Evolutionary conservation across 2,113 vertebrate species (phyloP).

Genomic region (Psilopogon haemacephalus): DNA sequence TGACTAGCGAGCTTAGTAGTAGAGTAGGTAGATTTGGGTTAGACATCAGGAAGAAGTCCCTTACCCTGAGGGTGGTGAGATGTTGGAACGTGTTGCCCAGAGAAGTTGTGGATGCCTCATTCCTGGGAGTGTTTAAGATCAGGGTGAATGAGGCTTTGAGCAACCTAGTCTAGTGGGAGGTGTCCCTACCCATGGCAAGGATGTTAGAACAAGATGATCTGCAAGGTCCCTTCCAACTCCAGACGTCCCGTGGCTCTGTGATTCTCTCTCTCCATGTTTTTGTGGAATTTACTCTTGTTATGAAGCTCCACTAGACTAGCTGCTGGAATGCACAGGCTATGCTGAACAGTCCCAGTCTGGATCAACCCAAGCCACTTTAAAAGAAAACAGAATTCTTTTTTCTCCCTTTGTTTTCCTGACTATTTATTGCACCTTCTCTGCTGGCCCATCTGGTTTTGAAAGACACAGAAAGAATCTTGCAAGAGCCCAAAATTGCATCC

Average conservation of each 20-base stretch:
- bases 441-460: background rate
- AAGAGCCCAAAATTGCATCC: background rate
- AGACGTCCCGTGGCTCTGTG: no score
- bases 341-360: background rate
- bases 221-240: no score
- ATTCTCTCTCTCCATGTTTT: background rate
- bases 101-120: no score
- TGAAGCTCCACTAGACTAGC: background rate
- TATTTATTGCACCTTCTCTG: background rate
- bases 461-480: background rate
- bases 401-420: background rate
- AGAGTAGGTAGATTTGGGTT: background rate
- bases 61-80: no score
- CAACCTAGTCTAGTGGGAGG: no score
- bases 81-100: no score
- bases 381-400: no score
- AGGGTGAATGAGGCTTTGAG: no score
- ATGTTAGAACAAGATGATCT: no score
- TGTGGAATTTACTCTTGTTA: background rate
- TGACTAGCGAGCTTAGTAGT: background rate
- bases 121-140: no score
- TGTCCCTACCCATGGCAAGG: no score
- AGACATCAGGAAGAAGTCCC: no score
- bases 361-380: rapidly evolving
- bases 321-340: background rate